Evolutionary conservation across 1,140 invertebrate genomes (phyloP), one percentile per base, ranked within the genome.

Genomic region (Aleiodes sp.): DNA sequence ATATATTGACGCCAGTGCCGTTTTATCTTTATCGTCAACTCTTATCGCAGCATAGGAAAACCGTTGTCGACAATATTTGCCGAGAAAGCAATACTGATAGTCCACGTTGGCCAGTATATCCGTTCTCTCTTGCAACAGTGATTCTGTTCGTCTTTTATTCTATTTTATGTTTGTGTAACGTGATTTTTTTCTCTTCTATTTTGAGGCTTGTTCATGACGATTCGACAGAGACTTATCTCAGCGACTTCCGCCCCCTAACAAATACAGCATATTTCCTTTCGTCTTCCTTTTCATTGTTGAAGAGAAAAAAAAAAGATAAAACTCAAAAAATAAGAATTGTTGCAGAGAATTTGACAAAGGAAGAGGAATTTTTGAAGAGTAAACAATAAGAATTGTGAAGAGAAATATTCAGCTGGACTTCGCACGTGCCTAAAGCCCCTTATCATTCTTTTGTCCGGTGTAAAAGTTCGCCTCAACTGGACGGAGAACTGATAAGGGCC

Each of bases 401-500:
- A 35, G 8, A 16, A n/a, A 9, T 28, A 29, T 29, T 70, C 19
- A 43, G 8, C 24, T 16, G 14, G 52, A 68, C 43, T 26, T 70
- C 66, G 72, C 76, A 75, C 79, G 85, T 84, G 85, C 84, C 84
- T 76, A 84, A 85, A 87, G 84, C 74, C 90, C 90, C 90, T 91
- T 91, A 89, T 91, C 90, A 91, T 91, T 91, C 90, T 89, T 88
- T 81, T 87, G 90, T 88, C 90, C 89, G 88, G 90, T 91, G 89
- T 90, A 83, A 79, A 82, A 78, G 78, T 80, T 73, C 82, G 82
- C 76, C 76, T 87, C 89, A 78, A 91, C 90, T 91, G 90, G 90
- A 91, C 90, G 90, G 90, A 91, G 90, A 91, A 91, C 90, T 91
- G 90, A 91, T 91, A 91, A 91, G 90, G 90, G 89, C 90, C 90